A percentile compares a stretch with the other conserved stretches of the same genome.
Evolutionary conservation across 2,113 vertebrate genomes (phyloP).

Genomic region (Plecotus auritus): DNA sequence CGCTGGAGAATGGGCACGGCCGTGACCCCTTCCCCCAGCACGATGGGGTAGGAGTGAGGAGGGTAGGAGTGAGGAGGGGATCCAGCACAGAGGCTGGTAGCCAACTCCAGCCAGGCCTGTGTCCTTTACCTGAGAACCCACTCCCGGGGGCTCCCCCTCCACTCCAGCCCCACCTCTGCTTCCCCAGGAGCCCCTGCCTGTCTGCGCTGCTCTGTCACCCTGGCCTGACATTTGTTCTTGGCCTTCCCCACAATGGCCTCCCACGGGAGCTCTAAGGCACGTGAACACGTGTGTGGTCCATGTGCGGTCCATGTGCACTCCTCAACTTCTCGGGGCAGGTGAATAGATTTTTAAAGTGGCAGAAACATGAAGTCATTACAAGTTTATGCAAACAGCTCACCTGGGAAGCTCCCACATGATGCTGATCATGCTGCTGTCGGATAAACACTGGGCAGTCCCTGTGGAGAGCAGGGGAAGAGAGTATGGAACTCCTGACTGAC

Average conservation of each 20-base stretch:
- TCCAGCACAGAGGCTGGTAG: neutral
- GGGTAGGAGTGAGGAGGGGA: neutral
- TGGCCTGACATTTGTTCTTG: neutral
- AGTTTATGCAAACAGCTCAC: neutral
- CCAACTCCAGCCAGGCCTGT: neutral
- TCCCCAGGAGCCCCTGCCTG: neutral
- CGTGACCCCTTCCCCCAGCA: neutral
- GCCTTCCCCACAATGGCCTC: neutral
- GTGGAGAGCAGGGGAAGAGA: neutral
- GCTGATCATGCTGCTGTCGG: neutral
- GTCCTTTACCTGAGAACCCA: neutral
- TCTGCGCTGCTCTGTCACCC: neutral
- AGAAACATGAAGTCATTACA: neutral
- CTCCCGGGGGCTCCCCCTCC: accelerated
- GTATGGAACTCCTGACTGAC: neutral
- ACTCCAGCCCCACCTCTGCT: neutral
- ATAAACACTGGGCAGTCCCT: neutral
- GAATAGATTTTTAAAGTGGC: neutral
- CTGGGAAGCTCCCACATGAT: neutral
- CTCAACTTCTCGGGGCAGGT: accelerated
- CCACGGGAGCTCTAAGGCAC: neutral
- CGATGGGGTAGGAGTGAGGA: accelerated
- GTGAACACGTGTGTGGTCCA: accelerated
- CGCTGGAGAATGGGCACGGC: neutral
- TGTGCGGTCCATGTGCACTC: accelerated